Conservation (phyloP, 2,113 vertebrate species). For the Corvus moneduloides region DNA sequence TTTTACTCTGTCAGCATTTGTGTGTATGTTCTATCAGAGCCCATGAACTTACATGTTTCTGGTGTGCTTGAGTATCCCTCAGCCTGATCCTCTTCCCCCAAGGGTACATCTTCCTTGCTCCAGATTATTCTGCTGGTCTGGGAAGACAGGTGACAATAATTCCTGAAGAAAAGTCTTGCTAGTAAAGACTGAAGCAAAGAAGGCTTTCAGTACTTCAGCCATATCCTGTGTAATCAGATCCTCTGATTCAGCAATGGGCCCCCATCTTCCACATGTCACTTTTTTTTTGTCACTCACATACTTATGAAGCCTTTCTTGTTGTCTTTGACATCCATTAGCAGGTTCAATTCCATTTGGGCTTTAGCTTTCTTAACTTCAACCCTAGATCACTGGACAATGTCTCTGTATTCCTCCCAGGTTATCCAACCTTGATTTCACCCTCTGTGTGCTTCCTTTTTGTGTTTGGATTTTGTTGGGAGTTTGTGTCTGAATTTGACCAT, state of each 20-base stretch:
- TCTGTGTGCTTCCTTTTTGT: background rate
- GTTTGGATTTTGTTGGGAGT: background rate
- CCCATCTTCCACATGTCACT: background rate
- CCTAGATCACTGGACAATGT: too few species aligned
- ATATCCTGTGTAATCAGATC: background rate
- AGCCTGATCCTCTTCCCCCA: background rate
- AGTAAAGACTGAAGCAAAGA: background rate
- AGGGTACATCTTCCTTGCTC: background rate
- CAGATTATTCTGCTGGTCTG: background rate
- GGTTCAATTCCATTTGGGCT: background rate
- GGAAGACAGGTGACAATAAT: too few species aligned
- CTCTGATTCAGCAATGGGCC: background rate
- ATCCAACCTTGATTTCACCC: background rate
- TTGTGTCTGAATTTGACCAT: background rate
- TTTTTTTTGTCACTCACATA: background rate
- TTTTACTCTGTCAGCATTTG: background rate
- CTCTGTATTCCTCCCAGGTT: background rate
- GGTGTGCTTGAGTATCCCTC: background rate
- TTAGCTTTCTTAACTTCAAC: background rate
- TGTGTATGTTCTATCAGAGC: background rate
- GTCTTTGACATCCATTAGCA: background rate
- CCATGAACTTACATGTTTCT: too few species aligned
- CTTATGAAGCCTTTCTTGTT: background rate
- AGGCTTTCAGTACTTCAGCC: background rate
- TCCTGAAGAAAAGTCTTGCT: background rate